Evolutionary conservation across 2,888 invertebrate genomes (phyloP).

Genomic region (Ophion ellenae): DNA sequence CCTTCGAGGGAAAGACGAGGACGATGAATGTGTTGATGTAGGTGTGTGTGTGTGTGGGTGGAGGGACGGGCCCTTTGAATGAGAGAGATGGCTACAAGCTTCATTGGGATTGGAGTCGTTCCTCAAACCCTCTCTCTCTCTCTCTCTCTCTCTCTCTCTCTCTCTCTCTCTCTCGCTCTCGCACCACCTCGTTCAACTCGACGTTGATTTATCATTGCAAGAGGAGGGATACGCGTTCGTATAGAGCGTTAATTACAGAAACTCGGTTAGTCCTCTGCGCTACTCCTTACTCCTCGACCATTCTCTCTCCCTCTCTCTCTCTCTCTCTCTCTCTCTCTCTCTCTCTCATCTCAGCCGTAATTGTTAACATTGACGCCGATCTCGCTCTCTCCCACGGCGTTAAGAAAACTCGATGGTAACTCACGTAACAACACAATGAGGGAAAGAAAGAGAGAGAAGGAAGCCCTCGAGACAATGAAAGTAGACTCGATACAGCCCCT

Average conservation of each 20-base stretch:
- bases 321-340: conserved; percentile 8
- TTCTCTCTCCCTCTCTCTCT: conserved; percentile 29
- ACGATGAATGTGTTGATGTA: conserved; percentile 21
- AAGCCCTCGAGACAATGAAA: conserved; percentile 11
- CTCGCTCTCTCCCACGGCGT: conserved; percentile 36
- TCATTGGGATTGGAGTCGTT: conserved; percentile 57
- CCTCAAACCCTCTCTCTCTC: conserved; percentile 35
- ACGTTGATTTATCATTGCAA: conserved; percentile 67
- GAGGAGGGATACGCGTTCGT: conserved; percentile 65
- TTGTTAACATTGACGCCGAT: conserved; percentile 62
- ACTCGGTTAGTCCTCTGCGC: conserved; percentile 64
- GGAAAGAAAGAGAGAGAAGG: conserved; percentile 24
- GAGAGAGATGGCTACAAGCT: conserved; percentile 60
- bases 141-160: conserved; percentile 13
- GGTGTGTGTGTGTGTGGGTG: conserved; percentile 7
- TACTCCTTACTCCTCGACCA: conserved; percentile 54
- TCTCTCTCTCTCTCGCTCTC: not conserved
- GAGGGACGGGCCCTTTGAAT: conserved; percentile 1
- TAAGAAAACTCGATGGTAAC: conserved; percentile 49
- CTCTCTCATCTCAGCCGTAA: conserved; percentile 47
- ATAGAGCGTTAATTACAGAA: conserved; percentile 68
- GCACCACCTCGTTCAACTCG: conserved; percentile 49
- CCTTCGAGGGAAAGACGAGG: conserved; percentile 17
- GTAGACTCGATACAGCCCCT: conserved; percentile 47
- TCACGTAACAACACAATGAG: conserved; percentile 37